phyloP scores from a whole-genome alignment of 2,888 invertebrate species.

The Gisinianus flammeolus region DNA sequence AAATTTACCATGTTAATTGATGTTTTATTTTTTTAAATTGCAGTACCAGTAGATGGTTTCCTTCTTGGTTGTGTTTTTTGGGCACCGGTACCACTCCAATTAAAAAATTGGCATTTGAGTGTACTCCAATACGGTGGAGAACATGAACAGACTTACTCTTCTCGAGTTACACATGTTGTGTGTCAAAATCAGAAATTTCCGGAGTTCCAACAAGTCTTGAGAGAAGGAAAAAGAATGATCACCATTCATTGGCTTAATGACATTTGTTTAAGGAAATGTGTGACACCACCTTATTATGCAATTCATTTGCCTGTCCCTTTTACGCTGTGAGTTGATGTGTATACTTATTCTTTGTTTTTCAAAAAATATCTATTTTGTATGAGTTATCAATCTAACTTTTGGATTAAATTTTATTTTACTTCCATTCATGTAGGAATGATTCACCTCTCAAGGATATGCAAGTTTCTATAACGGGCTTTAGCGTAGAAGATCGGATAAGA shows the following conservation, averaged over 20 bases:
- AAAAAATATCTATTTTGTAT: too few species aligned
- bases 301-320: conserved; percentile 85
- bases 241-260: conserved; percentile 92
- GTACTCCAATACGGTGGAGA: conserved; percentile 85
- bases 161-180: conserved; percentile 87
- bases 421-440: conserved; percentile 65
- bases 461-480: conserved; percentile 86
- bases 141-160: conserved; percentile 79
- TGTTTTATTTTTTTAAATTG: conserved; percentile 15
- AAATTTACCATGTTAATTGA: too few species aligned
- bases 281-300: conserved; percentile 91
- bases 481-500: conserved; percentile 80
- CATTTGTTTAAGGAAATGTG: conserved; percentile 81
- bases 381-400: too few species aligned
- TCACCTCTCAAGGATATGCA: conserved; percentile 70
- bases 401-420: conserved; percentile 8
- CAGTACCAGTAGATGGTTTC: conserved; percentile 81
- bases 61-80: conserved; percentile 90
- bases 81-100: conserved; percentile 60
- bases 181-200: conserved; percentile 90
- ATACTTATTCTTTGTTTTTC: neutral
- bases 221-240: conserved; percentile 75
- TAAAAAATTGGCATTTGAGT: conserved; percentile 70
- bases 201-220: conserved; percentile 79
- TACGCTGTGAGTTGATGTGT: conserved; percentile 60